Percentiles rank a stretch among this genome's conserved stretches.
These are phyloP conservation scores for Hypotaenidia philippensis DNA, from an alignment of 2,797 vertebrate species.

Conservation along the genomic window DNA sequence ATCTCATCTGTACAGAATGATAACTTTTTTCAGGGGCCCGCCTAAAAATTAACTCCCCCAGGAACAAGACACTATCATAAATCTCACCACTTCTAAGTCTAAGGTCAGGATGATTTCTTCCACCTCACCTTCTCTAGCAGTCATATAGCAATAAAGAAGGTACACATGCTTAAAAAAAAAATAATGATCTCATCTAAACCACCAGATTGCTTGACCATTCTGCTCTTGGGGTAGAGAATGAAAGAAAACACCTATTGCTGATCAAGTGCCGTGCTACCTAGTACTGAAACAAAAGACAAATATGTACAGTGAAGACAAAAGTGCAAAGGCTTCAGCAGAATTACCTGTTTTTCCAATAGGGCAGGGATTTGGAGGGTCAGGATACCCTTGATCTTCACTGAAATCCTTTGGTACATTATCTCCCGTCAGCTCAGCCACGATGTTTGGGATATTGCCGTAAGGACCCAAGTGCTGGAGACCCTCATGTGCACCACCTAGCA, in stretches of 20 bases:
- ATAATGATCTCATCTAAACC: neutral
- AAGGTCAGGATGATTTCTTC: neutral
- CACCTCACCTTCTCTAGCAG: neutral
- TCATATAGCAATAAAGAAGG: neutral
- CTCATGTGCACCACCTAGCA: conserved; percentile 94
- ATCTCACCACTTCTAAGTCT: neutral
- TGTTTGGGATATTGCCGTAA: conserved; percentile 97
- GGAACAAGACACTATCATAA: neutral
- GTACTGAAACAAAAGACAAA: neutral
- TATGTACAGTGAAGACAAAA: neutral
- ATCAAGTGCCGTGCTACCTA: neutral
- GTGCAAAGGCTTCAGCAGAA: neutral
- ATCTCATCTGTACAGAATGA: conserved; percentile 15
- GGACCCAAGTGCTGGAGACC: conserved; percentile 97
- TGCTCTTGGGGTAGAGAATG: neutral
- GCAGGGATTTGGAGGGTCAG: conserved; percentile 97
- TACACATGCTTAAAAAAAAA: neutral
- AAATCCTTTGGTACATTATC: conserved; percentile 97
- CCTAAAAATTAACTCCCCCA: neutral
- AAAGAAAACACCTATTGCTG: neutral
- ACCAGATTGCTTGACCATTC: neutral
- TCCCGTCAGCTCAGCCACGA: conserved; percentile 95
- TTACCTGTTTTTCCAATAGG: conserved; percentile 93
- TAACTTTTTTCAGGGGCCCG: conserved; percentile 19
- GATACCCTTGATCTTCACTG: conserved; percentile 94